Percentiles rank a stretch among this genome's conserved stretches.
phyloP scores from a whole-genome alignment of 2,113 vertebrate species.

The Apodemus speciosus region DNA sequence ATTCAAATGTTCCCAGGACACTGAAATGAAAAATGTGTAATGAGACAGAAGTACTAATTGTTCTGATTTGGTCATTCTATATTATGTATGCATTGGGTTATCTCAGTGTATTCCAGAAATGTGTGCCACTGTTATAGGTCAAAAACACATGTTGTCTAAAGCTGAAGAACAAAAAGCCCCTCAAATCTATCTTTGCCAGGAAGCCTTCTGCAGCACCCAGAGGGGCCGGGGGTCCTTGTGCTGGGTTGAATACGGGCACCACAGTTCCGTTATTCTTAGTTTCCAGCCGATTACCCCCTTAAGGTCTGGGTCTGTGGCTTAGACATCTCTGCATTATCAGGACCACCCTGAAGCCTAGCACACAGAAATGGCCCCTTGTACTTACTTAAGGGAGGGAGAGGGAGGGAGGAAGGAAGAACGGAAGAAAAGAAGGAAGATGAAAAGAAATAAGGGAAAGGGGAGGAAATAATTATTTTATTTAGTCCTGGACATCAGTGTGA shows the following conservation, averaged over 20 bases:
- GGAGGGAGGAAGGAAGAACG: background rate
- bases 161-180: background rate
- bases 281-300: background rate
- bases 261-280: background rate
- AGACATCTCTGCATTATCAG: background rate
- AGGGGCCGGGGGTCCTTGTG: background rate
- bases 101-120: background rate
- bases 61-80: background rate
- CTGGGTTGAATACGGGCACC: background rate
- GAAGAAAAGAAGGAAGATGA: rapidly evolving
- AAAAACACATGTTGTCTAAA: background rate
- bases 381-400: background rate
- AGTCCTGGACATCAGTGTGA: constrained; percentile 22
- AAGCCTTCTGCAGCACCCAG: background rate
- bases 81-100: background rate
- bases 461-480: background rate
- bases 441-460: background rate
- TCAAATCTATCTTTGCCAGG: background rate
- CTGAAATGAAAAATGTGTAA: background rate
- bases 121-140: background rate
- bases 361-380: background rate
- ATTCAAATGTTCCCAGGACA: background rate
- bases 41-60: background rate
- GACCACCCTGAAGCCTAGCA: background rate
- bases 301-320: background rate